Base-by-base conservation (phyloP, 1,140 invertebrate genomes). In the Drosophila asahinai region DNA sequence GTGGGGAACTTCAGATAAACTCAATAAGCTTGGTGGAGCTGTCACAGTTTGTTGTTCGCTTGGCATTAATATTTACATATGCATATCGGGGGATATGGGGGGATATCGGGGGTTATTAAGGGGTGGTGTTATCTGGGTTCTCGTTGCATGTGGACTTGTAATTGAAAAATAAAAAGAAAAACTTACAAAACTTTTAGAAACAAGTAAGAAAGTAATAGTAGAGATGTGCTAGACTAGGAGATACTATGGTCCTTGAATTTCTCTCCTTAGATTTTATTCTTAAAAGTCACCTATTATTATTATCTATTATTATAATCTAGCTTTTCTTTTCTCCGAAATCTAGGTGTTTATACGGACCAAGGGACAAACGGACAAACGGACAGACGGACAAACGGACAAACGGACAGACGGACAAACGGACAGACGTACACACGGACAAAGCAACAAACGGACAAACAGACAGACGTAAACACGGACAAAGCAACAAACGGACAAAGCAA, bases 1-100 rank as follows among this genome's bases (percentile, higher is more conserved):
- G 64, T 65, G 65, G 59, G 60, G 48, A 68, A 68, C 61, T 68
- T 65, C 65, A 65, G 61, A 68, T 40, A 65, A 68, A 49, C 61
- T 45, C 62, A 63, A 49, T 62, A 43, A 65, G 55, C 62, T 61
- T 61, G 64, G 25, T 5, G 14, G 22, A 48, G 64, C 45, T 65
- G 65, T 48, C 65, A 30, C 59, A 65, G 30, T 36, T 66, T 36
- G 15, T 33, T 63, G 30, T 47, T 47, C 19, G 30, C 22, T 15
- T 40, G 14, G 14, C 12, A 52, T 33, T 52, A 25, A 38, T 33
- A 64, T 65, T 42, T 43, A 65, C 33, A 45, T 45, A 45, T 64
- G 40, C n/a, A 30, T 42, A 59, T 65, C 38, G 57, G 57, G 55
- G 27, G 27, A 30, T 7, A 30, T 30, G 27, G 38, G 36, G 38